Percentiles rank a stretch among this genome's conserved stretches.
Evolutionary conservation across 1,140 invertebrate genomes (phyloP).

Genomic region (Semibalanus balanoides): DNA sequence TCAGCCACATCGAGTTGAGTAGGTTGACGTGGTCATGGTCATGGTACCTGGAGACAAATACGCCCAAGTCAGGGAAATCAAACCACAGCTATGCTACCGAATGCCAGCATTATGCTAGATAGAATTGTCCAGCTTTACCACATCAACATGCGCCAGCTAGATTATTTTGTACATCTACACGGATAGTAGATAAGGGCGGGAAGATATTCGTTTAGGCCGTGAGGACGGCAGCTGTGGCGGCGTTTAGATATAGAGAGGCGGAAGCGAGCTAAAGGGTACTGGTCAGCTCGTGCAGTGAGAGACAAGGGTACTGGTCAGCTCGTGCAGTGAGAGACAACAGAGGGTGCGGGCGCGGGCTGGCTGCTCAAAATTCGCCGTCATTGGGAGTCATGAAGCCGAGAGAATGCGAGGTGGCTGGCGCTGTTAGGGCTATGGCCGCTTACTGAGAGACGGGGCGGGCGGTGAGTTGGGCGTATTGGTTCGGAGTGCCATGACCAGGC

Average conservation of each 20-base stretch:
- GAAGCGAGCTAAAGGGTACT: constrained; percentile 8
- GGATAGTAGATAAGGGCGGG: constrained; percentile 17
- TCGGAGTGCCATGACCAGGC: neutral
- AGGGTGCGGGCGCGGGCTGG: neutral
- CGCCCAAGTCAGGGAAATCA: constrained; percentile 2
- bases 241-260: neutral
- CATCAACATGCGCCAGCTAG: neutral
- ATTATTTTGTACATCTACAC: constrained; percentile 17
- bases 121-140: neutral
- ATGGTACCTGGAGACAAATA: constrained; percentile 47
- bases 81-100: neutral
- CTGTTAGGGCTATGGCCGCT: neutral
- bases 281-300: constrained; percentile 15
- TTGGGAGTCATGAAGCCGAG: neutral
- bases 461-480: neutral
- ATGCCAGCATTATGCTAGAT: neutral
- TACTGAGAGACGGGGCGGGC: too few relatives aligned
- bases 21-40: constrained; percentile 78
- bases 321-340: constrained; percentile 10
- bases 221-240: neutral
- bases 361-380: neutral
- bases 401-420: neutral
- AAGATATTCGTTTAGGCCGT: constrained; percentile 8
- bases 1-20: constrained; percentile 85
- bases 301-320: constrained; percentile 15